phyloP scores from a whole-genome alignment of 2,888 invertebrate species.

The Cyclophora punctaria region DNA sequence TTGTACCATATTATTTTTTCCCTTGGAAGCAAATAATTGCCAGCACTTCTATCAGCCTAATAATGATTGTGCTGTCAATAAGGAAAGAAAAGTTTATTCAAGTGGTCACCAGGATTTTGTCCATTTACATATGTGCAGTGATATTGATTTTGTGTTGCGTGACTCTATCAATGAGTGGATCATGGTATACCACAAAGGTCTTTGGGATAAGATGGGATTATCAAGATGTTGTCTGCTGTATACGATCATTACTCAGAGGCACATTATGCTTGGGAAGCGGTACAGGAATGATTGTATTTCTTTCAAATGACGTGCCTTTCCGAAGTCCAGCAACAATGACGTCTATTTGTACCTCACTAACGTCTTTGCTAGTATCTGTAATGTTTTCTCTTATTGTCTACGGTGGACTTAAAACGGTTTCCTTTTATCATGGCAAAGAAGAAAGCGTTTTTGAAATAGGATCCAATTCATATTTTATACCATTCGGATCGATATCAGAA shows the following conservation, averaged over 20 bases:
- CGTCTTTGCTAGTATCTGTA: conserved; percentile 35
- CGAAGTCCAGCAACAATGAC: conserved; percentile 62
- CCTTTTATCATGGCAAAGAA: conserved; percentile 59
- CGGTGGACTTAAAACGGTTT: conserved; percentile 55
- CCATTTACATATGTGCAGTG: conserved; percentile 32
- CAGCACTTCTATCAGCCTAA: conserved; percentile 24
- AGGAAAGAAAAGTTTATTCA: conserved; percentile 43
- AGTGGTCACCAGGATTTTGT: conserved; percentile 32
- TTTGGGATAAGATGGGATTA: conserved; percentile 30
- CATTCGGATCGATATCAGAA: conserved; percentile 50
- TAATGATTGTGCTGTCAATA: conserved; percentile 43
- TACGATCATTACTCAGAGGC: conserved; percentile 34
- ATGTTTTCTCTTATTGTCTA: conserved; percentile 43
- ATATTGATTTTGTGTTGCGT: conserved; percentile 46
- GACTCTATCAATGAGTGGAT: conserved; percentile 47
- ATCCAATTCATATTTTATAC: conserved; percentile 34
- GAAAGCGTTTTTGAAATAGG: conserved; percentile 50
- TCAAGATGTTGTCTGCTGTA: conserved; percentile 24
- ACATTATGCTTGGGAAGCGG: conserved; percentile 47
- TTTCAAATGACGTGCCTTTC: conserved; percentile 48
- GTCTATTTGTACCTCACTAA: conserved; percentile 40
- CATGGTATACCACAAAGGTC: conserved; percentile 45
- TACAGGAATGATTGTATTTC: conserved; percentile 44
- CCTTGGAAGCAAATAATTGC: conserved; percentile 44
- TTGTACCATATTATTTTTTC: conserved; percentile 28